Percentiles rank a stretch among this genome's conserved stretches.
phyloP scores from a whole-genome alignment of 1,140 invertebrate genomes.

The Bicyclus anynana region DNA sequence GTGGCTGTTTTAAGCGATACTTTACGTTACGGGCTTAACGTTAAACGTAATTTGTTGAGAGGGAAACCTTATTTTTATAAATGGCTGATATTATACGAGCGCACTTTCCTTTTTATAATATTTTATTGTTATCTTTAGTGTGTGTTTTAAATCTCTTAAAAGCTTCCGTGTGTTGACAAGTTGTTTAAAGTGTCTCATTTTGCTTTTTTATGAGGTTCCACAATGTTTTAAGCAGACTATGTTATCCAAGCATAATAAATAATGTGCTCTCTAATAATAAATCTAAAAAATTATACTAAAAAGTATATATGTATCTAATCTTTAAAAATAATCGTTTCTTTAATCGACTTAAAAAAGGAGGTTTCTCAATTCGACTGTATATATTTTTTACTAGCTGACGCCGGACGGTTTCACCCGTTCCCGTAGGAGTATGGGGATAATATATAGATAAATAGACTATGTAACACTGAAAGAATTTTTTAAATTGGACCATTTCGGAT shows the following conservation, averaged over 20 bases:
- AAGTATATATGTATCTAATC: no score
- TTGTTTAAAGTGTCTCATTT: background rate
- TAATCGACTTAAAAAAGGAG: no score
- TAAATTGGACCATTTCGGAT: no score
- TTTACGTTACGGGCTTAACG: slow-evolving; percentile 17
- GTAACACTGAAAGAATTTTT: no score
- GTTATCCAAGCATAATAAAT: background rate
- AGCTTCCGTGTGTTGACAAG: background rate
- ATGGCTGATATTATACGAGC: slow-evolving; percentile 1
- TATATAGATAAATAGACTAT: no score
- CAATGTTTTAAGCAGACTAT: background rate
- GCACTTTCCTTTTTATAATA: slow-evolving; percentile 21
- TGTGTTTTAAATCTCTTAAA: background rate
- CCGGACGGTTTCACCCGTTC: no score
- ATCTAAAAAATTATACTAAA: no score
- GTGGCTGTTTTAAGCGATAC: slow-evolving; percentile 8
- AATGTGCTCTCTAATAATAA: no score
- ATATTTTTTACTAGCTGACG: no score
- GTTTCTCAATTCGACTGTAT: no score
- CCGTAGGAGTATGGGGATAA: no score
- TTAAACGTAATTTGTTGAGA: slow-evolving; percentile 22
- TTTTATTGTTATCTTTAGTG: slow-evolving; percentile 14
- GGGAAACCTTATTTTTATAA: slow-evolving; percentile 21
- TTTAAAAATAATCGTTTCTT: no score
- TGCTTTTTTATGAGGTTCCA: background rate